Base-by-base conservation (phyloP, 2,797 vertebrate genomes). In the Ceyx erithaca region DNA sequence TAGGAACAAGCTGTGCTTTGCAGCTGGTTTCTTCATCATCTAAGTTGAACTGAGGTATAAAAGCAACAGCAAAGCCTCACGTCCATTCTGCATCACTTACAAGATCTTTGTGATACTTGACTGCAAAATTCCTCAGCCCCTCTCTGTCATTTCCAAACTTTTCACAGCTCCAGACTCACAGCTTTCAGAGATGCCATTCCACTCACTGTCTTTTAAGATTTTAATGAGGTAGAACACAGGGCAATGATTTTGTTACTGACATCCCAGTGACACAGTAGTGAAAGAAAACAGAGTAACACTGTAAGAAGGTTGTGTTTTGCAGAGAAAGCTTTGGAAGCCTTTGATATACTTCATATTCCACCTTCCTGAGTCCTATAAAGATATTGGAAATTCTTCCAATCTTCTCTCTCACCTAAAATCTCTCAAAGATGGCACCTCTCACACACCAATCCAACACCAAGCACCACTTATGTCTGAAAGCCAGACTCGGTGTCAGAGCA, bases 1-100 rank as follows among this genome's bases (percentile, higher is more conserved):
- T 23, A 85, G 62, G 66, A 81, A 94, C 69, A 83, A 78, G 59
- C 59, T 80, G 84, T 83, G 30, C 66, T 92, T 72, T 87, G 81
- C 67, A 89, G 19, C 41, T 57, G 48, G 48, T 55, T 94, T 83
- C 69, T 72, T 67, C 67, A 85, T 81, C 41, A 77, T 25, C 41
- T 58, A 72, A 92, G 69, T 58, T 59, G 55, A 28, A 83, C 40
- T 41, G 20, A 90, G 26, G 20, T 54, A 57, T 14, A 87, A 87
- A 95, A 87, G 59, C 59, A 90, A 40, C 22, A 62, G 51, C 41
- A 63, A 87, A 85, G 76, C 40, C 28, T 22, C 58, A 8, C 21
- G 30, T 31, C 21, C 28, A 17, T 45, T 63, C 81, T 80, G 43
- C 23, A 52, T 51, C 52, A 43, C n/a, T 80, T 75, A 31, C 22